A percentile compares a stretch with the other conserved stretches of the same genome.
phyloP scores from a whole-genome alignment of 1,140 invertebrate species.

The Sitodiplosis mosellana region DNA sequence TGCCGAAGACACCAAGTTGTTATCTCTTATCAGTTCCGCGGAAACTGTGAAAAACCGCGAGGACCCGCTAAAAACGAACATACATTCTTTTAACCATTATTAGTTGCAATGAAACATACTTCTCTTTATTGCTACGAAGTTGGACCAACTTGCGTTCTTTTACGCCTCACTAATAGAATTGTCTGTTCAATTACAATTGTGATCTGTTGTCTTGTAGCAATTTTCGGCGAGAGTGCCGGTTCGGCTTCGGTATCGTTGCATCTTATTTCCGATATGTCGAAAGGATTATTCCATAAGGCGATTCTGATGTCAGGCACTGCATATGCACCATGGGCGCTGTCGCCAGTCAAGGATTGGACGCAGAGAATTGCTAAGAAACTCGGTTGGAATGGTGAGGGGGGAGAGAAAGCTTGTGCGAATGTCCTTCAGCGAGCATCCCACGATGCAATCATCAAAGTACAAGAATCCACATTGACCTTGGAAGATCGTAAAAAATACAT shows the following conservation, averaged over 20 bases:
- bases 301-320: conserved; percentile 25
- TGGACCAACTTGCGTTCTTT: no score
- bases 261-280: conserved; percentile 29
- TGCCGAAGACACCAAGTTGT: no score
- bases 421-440: not conserved
- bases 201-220: not conserved
- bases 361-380: conserved; percentile 12
- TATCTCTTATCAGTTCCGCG: no score
- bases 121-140: no score
- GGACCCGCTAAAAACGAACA: no score
- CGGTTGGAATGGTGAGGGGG: conserved; percentile 7
- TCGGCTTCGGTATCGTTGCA: conserved; percentile 15
- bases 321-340: conserved; percentile 16
- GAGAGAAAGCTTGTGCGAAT: not conserved
- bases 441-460: conserved; percentile 1
- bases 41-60: no score
- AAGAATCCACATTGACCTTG: not conserved
- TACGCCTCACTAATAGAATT: no score
- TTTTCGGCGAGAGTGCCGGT: not conserved
- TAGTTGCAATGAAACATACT: no score
- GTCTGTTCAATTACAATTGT: no score
- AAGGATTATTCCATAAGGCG: conserved; percentile 26
- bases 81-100: no score
- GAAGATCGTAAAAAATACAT: not conserved
- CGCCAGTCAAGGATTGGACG: conserved; percentile 18